These are phyloP conservation scores for Geococcyx californianus DNA, from an alignment of 2,113 vertebrate species.

Conservation along the genomic window DNA sequence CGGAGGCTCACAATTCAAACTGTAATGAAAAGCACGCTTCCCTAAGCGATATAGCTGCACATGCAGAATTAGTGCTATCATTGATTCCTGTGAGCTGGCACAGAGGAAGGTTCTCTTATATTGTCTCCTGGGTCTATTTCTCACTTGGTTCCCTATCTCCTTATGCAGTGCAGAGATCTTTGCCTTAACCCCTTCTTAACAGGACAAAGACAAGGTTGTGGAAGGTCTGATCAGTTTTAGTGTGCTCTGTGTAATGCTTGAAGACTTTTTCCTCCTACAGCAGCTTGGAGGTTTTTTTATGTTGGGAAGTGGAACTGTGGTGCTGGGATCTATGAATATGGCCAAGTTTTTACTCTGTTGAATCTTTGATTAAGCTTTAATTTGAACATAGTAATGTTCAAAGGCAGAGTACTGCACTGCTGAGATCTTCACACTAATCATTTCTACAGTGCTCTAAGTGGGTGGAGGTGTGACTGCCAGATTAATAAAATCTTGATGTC, in stretches of 20 bases:
- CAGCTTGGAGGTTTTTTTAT: neutral
- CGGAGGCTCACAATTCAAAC: neutral
- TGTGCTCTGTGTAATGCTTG: neutral
- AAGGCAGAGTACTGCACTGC: neutral
- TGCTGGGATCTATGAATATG: neutral
- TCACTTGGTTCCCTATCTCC: neutral
- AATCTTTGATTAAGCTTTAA: neutral
- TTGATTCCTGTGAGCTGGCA: fast-evolving
- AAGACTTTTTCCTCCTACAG: neutral
- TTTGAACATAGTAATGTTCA: neutral
- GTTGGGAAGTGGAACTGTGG: neutral
- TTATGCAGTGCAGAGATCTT: neutral
- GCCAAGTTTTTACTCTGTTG: neutral
- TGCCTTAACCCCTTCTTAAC: neutral
- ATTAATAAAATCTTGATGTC: slow-evolving; percentile 22
- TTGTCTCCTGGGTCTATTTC: neutral
- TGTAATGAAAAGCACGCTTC: neutral
- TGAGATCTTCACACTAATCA: neutral
- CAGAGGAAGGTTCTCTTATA: neutral
- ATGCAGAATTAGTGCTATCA: neutral
- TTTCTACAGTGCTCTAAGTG: neutral
- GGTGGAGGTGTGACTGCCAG: neutral
- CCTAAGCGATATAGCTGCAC: neutral
- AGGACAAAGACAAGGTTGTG: neutral
- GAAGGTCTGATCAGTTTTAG: neutral